These are phyloP conservation scores for Drosophila suboccidentalis DNA, from an alignment of 2,888 invertebrate species.

Conservation along the genomic window DNA sequence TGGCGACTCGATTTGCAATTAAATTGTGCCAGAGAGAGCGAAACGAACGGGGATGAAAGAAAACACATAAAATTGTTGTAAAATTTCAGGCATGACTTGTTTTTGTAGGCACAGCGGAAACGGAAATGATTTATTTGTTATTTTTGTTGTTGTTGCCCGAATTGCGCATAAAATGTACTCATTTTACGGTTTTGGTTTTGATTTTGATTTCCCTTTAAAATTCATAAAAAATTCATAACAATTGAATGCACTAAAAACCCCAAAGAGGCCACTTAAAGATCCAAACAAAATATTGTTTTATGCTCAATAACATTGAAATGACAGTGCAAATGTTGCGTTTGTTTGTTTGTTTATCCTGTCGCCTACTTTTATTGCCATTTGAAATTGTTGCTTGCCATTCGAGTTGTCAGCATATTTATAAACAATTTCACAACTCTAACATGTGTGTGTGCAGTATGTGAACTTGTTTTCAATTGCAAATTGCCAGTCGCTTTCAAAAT, in stretches of 20 bases:
- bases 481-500: slow-evolving; percentile 25
- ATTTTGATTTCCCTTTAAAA: slow-evolving; percentile 53
- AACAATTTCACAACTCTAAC: slow-evolving; percentile 29
- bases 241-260: slow-evolving; percentile 43
- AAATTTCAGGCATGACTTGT: slow-evolving; percentile 68
- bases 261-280: slow-evolving; percentile 41
- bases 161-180: slow-evolving; percentile 50
- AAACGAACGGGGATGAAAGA: neutral
- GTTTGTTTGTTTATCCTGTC: slow-evolving; percentile 23
- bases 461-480: slow-evolving; percentile 40
- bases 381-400: slow-evolving; percentile 3
- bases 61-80: slow-evolving; percentile 51
- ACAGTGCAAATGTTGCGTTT: slow-evolving; percentile 21
- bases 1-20: slow-evolving; percentile 59
- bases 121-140: slow-evolving; percentile 67
- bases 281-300: slow-evolving; percentile 46
- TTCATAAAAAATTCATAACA: slow-evolving; percentile 60
- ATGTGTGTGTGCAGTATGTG: slow-evolving; percentile 15
- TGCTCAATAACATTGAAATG: slow-evolving; percentile 48
- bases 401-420: slow-evolving; percentile 34
- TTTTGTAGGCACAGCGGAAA: slow-evolving; percentile 61
- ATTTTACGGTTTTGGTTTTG: slow-evolving; percentile 38
- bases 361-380: slow-evolving; percentile 12
- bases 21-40: slow-evolving; percentile 31
- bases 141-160: slow-evolving; percentile 25